These are phyloP conservation scores for Dicrurus megarhynchus DNA, from an alignment of 2,113 vertebrate species.

Conservation along the genomic window DNA sequence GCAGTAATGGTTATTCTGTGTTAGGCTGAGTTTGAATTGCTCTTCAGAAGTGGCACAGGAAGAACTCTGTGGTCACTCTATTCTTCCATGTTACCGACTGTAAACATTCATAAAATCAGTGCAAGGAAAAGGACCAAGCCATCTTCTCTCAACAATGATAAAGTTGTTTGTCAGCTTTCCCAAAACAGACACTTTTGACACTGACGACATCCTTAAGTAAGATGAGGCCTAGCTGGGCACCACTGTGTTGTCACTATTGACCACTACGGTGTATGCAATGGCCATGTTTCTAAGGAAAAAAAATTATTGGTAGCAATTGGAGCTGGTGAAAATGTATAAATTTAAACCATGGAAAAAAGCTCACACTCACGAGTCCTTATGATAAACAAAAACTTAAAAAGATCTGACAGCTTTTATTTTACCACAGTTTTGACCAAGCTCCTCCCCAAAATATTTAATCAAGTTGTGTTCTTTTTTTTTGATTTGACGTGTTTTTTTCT, in stretches of 20 bases:
- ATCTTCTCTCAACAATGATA: neutral
- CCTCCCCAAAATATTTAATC: neutral
- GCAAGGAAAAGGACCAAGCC: neutral
- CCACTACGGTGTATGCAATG: neutral
- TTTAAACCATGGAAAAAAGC: neutral
- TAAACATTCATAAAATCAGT: neutral
- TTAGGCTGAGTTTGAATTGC: neutral
- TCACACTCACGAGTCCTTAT: neutral
- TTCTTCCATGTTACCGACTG: neutral
- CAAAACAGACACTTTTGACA: neutral
- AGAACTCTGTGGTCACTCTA: neutral
- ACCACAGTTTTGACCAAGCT: neutral
- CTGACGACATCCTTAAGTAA: neutral
- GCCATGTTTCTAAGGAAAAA: neutral
- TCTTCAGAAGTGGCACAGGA: neutral
- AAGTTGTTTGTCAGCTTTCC: neutral
- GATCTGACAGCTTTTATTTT: neutral
- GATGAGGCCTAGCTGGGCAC: neutral
- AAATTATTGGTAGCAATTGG: accelerated
- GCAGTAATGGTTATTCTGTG: neutral
- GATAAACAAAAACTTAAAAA: neutral
- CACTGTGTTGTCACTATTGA: neutral
- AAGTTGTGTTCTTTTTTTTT: neutral
- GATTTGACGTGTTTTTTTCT: accelerated
- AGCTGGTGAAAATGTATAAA: neutral